Evolutionary conservation across 2,888 invertebrate species (phyloP), one percentile per base, ranked within the genome.

Genomic region (Drosophila lacicola): DNA sequence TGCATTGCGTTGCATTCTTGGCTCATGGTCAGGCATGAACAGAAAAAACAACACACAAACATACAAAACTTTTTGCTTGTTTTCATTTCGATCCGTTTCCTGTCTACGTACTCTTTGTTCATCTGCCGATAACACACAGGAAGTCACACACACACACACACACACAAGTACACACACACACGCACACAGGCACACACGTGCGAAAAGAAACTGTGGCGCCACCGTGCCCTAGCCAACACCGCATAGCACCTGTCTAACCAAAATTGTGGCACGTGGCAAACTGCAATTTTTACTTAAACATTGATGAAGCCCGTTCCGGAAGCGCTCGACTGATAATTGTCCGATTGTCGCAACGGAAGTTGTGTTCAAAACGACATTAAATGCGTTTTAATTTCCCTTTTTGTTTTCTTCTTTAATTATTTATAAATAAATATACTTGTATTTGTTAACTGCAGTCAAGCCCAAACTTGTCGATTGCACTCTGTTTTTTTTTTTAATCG

Each of bases 31-130:
- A 17, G 45, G 49, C 57, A 57, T 55, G 13, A 45, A 6, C 21
- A n/a, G 13, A 9, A 19, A 14, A 21, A 50, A 11, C 39, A 55
- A 62, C 45, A 54, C 68, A 63, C 53, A 63, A 73, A 39, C 56
- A 72, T 36, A 39, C 56, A 72, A 33, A 13, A 62, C 39, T 53
- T 41, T 42, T 57, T 33, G 47, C 17, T 34, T 53, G 37, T 54
- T 37, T 64, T 54, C 25, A 36, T 42, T 60, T 61, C 21, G 49
- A 8, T 29, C 14, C 65, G 65, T 61, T 81, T 82, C 86, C 81
- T 81, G 81, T 58, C 49, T 60, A 21, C 41, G 25, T 58, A 29
- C 49, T 54, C 75, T 84, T 81, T 84, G 72, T 84, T 84, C 82
- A 78, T 82, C 68, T 70, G 83, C 64, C 67, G 75, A 54, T 51